Evolutionary conservation across 1,140 invertebrate species (phyloP), one percentile per base, ranked within the genome.

Genomic region (Asobara japonica): DNA sequence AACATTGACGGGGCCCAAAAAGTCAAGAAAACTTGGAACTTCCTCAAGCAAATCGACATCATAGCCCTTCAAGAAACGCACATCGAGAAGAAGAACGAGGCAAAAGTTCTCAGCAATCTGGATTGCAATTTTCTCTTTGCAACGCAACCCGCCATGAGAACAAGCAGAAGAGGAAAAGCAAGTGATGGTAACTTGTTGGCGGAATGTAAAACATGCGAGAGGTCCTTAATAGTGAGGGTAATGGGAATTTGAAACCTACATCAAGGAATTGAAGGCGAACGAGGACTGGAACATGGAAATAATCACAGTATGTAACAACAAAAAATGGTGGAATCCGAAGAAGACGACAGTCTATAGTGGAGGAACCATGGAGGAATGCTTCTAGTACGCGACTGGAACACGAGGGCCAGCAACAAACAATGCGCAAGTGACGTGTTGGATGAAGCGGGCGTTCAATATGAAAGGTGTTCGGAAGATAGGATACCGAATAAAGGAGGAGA

Each of bases 21-120:
- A 25, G 22, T 51, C 2, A 51, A 20, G 10, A 18, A 51, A n/a
- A 8, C 18, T 7, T 60, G 66, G 41, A 18, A 70, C 5, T 70
- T 38, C 13, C 13, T 76, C n/a, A 38, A 61, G 11, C 6, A 68
- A 31, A 68, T 45, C 27, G 74, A 76, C n/a, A 62, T 76, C 3
- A 71, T 76, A 22, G 27, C 65, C 6, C 31, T 74, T 8, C 71
- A 73, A 48, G 74, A 76, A 64, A 73, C 71, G 10, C 73, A 71
- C 64, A 2, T 69, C n/a, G 71, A 71, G 30, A 31, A 68, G 27
- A 61, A 56, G 18, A 51, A 65, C 8, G 71, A 71, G 25, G 56
- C 60, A n/a, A 45, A 64, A 16, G 30, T 48, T 1, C 11, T 67
- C 13, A 56, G n/a, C 1, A 73, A 64, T 13, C 16, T 73, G 5